Evolutionary conservation across 2,888 invertebrate genomes (phyloP).

Genomic region (Heliconius hortense): DNA sequence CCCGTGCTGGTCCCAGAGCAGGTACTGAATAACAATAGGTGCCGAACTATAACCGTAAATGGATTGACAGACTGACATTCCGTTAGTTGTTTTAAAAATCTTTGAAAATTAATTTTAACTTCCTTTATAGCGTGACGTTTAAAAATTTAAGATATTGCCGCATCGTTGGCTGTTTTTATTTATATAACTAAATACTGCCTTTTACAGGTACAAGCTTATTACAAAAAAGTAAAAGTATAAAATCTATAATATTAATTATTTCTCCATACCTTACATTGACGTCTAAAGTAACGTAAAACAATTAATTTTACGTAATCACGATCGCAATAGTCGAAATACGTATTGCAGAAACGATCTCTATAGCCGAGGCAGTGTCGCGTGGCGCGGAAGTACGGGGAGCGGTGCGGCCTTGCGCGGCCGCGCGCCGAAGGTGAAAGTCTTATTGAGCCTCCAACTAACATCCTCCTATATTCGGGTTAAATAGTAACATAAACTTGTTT

Average conservation of each 20-base stretch:
- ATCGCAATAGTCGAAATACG: constrained; percentile 59
- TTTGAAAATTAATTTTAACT: neutral
- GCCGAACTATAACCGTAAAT: constrained; percentile 16
- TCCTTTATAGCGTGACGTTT: neutral
- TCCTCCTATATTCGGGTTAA: constrained; percentile 60
- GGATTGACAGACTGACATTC: constrained; percentile 28
- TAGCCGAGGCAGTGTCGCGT: constrained; percentile 44
- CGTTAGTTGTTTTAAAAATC: constrained; percentile 19
- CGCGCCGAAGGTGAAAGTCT: constrained; percentile 80
- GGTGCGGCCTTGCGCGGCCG: constrained; percentile 74
- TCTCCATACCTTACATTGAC: constrained; percentile 1
- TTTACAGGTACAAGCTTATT: neutral
- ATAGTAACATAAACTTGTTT: constrained; percentile 30
- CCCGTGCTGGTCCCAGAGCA: constrained; percentile 46
- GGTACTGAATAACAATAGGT: constrained; percentile 43
- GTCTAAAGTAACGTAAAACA: constrained; percentile 11
- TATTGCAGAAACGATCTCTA: constrained; percentile 64
- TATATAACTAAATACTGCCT: neutral
- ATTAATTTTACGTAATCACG: constrained; percentile 37
- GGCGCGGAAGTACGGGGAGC: constrained; percentile 60
- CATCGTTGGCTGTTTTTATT: neutral
- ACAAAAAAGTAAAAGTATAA: neutral
- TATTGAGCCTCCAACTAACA: constrained; percentile 76
- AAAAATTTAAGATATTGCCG: neutral
- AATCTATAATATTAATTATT: neutral